Evolutionary conservation across 2,113 vertebrate genomes (phyloP).

Genomic region (Cnemophilus loriae): DNA sequence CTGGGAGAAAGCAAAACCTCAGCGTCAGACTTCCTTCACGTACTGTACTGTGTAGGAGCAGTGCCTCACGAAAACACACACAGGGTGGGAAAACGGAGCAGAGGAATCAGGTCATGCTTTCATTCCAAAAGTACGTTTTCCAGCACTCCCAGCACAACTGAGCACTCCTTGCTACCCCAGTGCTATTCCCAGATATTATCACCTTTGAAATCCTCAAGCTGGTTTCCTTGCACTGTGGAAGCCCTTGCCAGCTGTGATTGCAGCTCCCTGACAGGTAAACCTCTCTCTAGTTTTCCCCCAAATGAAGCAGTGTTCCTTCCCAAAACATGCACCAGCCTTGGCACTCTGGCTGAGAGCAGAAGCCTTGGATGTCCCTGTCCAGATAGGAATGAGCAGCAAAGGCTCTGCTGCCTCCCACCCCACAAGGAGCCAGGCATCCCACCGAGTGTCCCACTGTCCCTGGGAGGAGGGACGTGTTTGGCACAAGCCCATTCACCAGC

Average conservation of each 20-base stretch:
- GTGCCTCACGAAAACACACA: neutral
- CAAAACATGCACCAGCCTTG: neutral
- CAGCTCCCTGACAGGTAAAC: neutral
- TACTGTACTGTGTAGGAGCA: neutral
- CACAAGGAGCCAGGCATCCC: neutral
- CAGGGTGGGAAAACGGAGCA: neutral
- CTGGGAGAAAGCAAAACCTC: neutral
- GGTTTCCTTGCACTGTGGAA: neutral
- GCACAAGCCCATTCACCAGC: neutral
- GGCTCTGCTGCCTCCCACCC: neutral
- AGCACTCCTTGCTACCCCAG: neutral
- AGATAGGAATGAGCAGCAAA: neutral
- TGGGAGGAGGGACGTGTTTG: fast-evolving
- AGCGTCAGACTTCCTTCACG: neutral
- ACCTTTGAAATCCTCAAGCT: neutral
- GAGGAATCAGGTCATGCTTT: neutral
- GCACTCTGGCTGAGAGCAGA: neutral
- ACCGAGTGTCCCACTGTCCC: fast-evolving
- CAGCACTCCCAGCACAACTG: neutral
- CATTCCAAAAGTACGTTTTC: neutral
- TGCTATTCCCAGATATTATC: neutral
- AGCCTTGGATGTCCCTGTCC: neutral
- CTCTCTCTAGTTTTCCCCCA: neutral
- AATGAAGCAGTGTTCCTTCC: neutral
- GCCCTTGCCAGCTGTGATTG: neutral